Conservation (phyloP, 2,797 vertebrate genomes). For the Choloepus didactylus region DNA sequence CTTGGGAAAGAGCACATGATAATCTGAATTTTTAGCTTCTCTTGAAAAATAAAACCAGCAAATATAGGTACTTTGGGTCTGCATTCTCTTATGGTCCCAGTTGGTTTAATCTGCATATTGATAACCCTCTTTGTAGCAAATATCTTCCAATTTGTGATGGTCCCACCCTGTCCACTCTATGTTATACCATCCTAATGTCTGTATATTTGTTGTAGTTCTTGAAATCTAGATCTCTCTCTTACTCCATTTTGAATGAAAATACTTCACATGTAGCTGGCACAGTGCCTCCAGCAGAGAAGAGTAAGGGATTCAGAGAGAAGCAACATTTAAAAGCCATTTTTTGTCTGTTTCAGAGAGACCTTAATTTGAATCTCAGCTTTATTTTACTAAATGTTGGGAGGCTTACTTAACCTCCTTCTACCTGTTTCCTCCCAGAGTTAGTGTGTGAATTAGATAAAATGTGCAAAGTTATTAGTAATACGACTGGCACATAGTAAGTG, state of each 20-base stretch:
- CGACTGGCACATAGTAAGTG: background rate
- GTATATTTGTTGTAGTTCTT: background rate
- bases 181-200: background rate
- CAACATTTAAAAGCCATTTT: background rate
- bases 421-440: background rate
- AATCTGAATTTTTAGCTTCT: background rate
- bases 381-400: background rate
- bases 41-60: background rate
- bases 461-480: background rate
- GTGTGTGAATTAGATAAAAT: background rate
- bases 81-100: background rate
- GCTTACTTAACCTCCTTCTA: background rate
- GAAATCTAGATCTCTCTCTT: background rate
- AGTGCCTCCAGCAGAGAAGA: background rate
- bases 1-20: background rate
- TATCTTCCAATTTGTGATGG: background rate
- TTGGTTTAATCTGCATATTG: background rate
- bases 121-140: background rate
- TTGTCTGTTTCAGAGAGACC: background rate
- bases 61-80: background rate
- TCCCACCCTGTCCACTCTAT: rapidly evolving
- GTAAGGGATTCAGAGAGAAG: background rate
- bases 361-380: conserved; percentile 3
- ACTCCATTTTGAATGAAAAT: background rate
- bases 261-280: background rate